Percentiles rank a stretch among this genome's conserved stretches.
Evolutionary conservation across 2,113 vertebrate genomes (phyloP).

Genomic region (Calypte anna): DNA sequence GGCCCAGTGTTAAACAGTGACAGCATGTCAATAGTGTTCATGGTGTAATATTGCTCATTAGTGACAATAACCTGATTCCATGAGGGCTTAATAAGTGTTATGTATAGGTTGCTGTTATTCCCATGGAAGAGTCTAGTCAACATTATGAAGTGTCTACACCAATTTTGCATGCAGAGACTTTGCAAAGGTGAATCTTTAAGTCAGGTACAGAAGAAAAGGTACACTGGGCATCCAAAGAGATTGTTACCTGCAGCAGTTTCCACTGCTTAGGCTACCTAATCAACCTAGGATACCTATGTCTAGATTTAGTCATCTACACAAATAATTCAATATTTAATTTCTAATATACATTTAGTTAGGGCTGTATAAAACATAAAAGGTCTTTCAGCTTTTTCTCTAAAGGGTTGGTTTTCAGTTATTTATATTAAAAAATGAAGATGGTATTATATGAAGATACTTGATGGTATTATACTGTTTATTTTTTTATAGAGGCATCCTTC

Average conservation of each 20-base stretch:
- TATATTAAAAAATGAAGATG: not conserved
- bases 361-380: not conserved
- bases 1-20: too few species aligned
- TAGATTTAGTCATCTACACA: not conserved
- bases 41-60: not conserved
- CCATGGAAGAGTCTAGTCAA: not conserved
- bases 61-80: not conserved
- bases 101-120: not conserved
- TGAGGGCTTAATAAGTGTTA: not conserved
- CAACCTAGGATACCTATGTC: not conserved
- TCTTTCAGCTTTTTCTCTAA: not conserved
- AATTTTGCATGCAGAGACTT: not conserved
- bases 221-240: not conserved
- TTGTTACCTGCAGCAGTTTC: not conserved
- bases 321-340: not conserved
- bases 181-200: not conserved
- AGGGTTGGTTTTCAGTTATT: not conserved
- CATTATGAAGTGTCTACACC: not conserved
- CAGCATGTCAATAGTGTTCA: not conserved
- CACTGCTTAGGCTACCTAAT: not conserved
- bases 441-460: not conserved
- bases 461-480: not conserved
- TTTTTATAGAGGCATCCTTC: not conserved
- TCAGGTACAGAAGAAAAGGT: not conserved
- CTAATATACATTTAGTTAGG: not conserved